phyloP scores from a whole-genome alignment of 2,888 invertebrate species.

The Hecatera dysodea region DNA sequence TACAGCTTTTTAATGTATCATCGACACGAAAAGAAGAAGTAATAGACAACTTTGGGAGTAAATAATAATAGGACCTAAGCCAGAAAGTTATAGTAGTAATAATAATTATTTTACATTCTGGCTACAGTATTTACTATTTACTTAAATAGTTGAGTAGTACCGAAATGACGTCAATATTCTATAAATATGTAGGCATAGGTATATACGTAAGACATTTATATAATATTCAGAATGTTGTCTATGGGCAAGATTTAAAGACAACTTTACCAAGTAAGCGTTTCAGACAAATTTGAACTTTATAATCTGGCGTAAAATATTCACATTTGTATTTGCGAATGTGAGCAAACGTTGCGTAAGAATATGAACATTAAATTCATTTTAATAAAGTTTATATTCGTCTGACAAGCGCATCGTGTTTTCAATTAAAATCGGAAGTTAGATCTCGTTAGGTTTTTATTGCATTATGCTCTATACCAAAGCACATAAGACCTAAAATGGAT shows the following conservation, averaged over 20 bases:
- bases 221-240: not conserved
- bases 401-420: slow-evolving; percentile 4
- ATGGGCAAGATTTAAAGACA: not conserved
- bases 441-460: slow-evolving; percentile 24
- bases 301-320: not conserved
- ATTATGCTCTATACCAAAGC: slow-evolving; percentile 31
- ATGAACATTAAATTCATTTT: not conserved
- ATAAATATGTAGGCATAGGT: slow-evolving; percentile 4
- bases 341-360: not conserved
- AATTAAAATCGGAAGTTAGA: slow-evolving; percentile 22
- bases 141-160: not conserved
- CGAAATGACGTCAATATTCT: slow-evolving; percentile 23
- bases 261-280: not conserved
- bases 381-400: not conserved
- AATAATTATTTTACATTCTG: not conserved
- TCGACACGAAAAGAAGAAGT: no score
- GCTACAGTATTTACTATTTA: not conserved
- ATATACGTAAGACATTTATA: not conserved
- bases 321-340: not conserved
- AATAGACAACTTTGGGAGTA: not conserved
- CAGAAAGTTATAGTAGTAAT: not conserved
- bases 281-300: not conserved
- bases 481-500: slow-evolving; percentile 55
- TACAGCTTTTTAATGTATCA: no score
- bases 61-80: slow-evolving; percentile 1